Base-by-base conservation (phyloP, 2,797 vertebrate genomes). In the Nyctibius grandis region DNA sequence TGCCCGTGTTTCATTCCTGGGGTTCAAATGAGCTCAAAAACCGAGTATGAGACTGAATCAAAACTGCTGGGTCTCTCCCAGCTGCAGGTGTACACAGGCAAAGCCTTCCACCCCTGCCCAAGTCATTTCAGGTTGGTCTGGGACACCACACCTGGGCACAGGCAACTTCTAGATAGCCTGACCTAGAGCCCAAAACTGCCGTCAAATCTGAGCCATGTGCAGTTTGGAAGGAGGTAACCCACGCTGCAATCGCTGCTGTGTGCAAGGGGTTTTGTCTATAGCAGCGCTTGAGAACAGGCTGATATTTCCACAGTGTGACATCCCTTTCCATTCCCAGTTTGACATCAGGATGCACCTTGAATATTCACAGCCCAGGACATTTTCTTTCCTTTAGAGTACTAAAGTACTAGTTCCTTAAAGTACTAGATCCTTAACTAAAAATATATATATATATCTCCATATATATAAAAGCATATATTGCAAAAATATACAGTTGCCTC, bases 251-350 rank as follows among this genome's bases (percentile, higher is more conserved):
- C 7, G 1, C 36, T 69, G 44, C n/a, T 73, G 9, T 12, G 9
- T 17, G 29, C 29, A 56, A 69, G 11, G 10, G 11, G 26, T 73
- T 81, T 61, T 54, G 19, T 44, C n/a, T 23, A 34, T 5, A 75
- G 80, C 29, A 57, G 59, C 5, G 0, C 48, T 68, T 26, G 9
- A 14, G 25, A 69, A 56, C 18, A 51, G 26, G 12, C 36, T 45
- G 56, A 2, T 44, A 38, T 60, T 67, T 83, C 44, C 31, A 78
- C 0, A 0, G 20, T 1, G 4, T 34, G 28, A 23, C 8, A 23
- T 31, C 53, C 38, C 29, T 85, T 73, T 29, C 84, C 40, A 11
- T 23, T 85, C 47, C n/a, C 51, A 64, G 6, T 14, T 20, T 10
- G 25, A 57, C 18, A 80, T 11, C 25, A 51, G 29, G 23, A 63